These are phyloP conservation scores for Alaudala cheleensis DNA, from an alignment of 2,113 vertebrate genomes.

Conservation along the genomic window DNA sequence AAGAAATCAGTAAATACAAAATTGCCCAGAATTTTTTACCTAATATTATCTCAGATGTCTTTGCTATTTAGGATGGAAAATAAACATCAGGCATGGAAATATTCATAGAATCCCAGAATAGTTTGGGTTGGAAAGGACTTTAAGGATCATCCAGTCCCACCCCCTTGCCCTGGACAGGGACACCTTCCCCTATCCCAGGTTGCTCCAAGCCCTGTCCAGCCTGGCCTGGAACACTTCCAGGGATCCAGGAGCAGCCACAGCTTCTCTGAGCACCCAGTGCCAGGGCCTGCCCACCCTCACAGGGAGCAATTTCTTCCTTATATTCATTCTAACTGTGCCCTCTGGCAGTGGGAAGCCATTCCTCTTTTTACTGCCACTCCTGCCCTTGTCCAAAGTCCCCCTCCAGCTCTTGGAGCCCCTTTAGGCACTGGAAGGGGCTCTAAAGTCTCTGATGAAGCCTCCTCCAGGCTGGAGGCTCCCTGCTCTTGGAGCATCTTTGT, in stretches of 20 bases:
- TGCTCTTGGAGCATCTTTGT: background rate
- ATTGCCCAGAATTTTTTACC: background rate
- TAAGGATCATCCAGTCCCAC: background rate
- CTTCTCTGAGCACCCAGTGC: no score
- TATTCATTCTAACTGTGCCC: background rate
- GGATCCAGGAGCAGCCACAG: background rate
- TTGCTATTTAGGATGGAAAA: background rate
- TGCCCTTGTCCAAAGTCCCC: accelerated
- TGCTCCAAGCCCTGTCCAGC: accelerated
- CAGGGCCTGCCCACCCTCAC: accelerated
- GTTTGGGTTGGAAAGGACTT: background rate
- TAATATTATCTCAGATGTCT: background rate
- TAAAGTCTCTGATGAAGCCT: background rate
- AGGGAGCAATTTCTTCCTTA: background rate
- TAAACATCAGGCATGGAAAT: background rate
- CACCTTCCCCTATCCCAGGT: accelerated
- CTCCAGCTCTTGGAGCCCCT: background rate
- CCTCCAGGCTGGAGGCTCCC: accelerated
- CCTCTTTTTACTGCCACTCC: background rate
- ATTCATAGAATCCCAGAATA: background rate
- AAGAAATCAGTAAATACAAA: background rate
- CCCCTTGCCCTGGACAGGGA: background rate
- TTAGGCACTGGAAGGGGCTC: background rate
- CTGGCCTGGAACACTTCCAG: background rate
- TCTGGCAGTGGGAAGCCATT: background rate